Evolutionary conservation across 1,140 invertebrate species (phyloP).

Genomic region (Bombyx mori): ASM3026992v2 NC_085127.1:8762001-8762500

Average conservation of each 20-base stretch:
- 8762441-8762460: conserved; percentile 20
- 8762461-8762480: too few species aligned
- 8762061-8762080: too few species aligned
- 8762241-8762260: not conserved
- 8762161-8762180: too few species aligned
- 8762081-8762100: too few species aligned
- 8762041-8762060: too few species aligned
- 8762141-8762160: too few species aligned
- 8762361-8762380: conserved; percentile 47
- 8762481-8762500: too few species aligned
- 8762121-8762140: too few species aligned
- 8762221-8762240: not conserved
- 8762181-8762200: too few species aligned
- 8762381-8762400: conserved; percentile 37
- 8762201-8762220: not conserved
- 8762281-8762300: not conserved
- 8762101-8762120: too few species aligned
- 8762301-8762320: not conserved
- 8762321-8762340: conserved; percentile 36
- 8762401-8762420: conserved; percentile 47
- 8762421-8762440: conserved; percentile 50
- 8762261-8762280: not conserved
- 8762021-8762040: too few species aligned
- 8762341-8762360: conserved; percentile 30
- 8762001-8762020: too few species aligned